phyloP scores from a whole-genome alignment of 2,113 vertebrate species.

The Oryzias javanicus region DNA sequence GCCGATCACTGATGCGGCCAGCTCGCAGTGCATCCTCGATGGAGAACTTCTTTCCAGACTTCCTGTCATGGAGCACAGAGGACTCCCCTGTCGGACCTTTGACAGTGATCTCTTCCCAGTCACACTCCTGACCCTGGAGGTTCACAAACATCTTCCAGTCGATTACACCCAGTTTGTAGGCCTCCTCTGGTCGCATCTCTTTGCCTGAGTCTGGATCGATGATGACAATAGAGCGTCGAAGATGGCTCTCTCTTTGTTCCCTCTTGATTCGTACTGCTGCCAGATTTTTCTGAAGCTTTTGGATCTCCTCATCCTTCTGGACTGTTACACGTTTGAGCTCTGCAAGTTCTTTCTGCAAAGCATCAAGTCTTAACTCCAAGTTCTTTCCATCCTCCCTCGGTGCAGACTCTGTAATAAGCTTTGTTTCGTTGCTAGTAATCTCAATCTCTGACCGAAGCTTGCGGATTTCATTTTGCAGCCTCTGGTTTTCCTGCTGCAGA shows the following conservation, averaged over 20 bases:
- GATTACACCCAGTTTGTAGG: constrained; percentile 88
- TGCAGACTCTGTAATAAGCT: constrained; percentile 77
- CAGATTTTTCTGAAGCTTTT: constrained; percentile 87
- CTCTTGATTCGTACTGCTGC: constrained; percentile 84
- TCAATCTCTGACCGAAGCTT: constrained; percentile 90
- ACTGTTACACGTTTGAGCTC: constrained; percentile 83
- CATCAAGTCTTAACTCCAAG: constrained; percentile 83
- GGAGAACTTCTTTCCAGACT: constrained; percentile 92
- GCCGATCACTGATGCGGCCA: constrained; percentile 81
- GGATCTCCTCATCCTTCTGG: constrained; percentile 89
- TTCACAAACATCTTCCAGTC: constrained; percentile 97
- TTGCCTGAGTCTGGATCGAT: constrained; percentile 93
- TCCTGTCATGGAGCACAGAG: constrained; percentile 90
- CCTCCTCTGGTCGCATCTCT: constrained; percentile 94
- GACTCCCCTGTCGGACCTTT: constrained; percentile 91
- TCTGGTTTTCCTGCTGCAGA: constrained; percentile 91
- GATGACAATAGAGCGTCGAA: constrained; percentile 92
- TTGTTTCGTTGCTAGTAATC: constrained; percentile 86
- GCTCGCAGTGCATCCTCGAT: constrained; percentile 89
- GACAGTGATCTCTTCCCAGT: constrained; percentile 96
- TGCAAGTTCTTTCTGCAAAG: constrained; percentile 85
- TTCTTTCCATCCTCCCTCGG: constrained; percentile 77
- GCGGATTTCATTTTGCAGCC: constrained; percentile 86
- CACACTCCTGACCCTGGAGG: constrained; percentile 93
- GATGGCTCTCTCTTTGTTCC: constrained; percentile 93